Evolutionary conservation across 2,797 vertebrate species (phyloP).

Genomic region (Carapus acus): DNA sequence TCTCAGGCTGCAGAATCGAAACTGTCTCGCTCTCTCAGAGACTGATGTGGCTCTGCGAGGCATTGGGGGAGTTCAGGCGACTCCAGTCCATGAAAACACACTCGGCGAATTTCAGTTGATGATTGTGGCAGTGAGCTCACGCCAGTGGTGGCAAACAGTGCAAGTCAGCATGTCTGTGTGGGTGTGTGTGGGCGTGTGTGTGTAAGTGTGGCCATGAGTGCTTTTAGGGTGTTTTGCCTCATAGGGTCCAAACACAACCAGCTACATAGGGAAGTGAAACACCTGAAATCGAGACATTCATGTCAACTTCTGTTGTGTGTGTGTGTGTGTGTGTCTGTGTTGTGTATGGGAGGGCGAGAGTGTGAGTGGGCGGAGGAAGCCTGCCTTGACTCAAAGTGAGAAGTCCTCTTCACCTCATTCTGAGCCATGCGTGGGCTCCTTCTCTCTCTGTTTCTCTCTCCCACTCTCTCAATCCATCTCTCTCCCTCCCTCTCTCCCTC

Average conservation of each 20-base stretch:
- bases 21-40: slow-evolving; percentile 28
- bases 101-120: slow-evolving; percentile 57
- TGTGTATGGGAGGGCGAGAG: slow-evolving; percentile 12
- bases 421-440: slow-evolving; percentile 63
- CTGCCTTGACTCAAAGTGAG: slow-evolving; percentile 73
- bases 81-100: slow-evolving; percentile 53
- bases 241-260: background rate
- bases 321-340: slow-evolving; percentile 7
- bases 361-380: slow-evolving; percentile 68
- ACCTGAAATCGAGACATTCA: background rate
- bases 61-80: slow-evolving; percentile 54
- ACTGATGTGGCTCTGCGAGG: slow-evolving; percentile 48
- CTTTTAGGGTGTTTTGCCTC: too few species aligned
- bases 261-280: background rate
- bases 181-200: slow-evolving; percentile 5
- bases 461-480: too few species aligned
- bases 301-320: slow-evolving; percentile 2
- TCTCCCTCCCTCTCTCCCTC: too few species aligned
- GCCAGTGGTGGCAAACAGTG: slow-evolving; percentile 27
- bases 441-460: too few species aligned
- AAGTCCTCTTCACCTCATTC: slow-evolving; percentile 68
- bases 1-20: slow-evolving; percentile 41
- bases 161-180: slow-evolving; percentile 17
- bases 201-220: too few species aligned
- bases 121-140: slow-evolving; percentile 42